Evolutionary conservation across 2,888 invertebrate species (phyloP).

Genomic region (Platycnemis pennipes): DNA sequence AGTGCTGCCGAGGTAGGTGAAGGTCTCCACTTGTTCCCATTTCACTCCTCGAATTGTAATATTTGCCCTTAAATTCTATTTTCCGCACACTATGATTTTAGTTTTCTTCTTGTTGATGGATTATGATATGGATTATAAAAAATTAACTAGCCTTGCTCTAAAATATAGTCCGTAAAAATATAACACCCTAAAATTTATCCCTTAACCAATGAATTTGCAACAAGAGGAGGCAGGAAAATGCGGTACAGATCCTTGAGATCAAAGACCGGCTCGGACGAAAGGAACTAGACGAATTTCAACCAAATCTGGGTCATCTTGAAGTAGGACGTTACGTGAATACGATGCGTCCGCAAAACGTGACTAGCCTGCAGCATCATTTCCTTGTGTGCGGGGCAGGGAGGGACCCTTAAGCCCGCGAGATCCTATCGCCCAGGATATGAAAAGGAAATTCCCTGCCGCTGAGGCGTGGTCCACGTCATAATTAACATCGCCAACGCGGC

Average conservation of each 20-base stretch:
- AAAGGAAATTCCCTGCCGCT: neutral
- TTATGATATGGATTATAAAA: too few species aligned
- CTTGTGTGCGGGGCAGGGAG: neutral
- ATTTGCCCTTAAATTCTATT: too few species aligned
- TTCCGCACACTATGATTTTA: too few species aligned
- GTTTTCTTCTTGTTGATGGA: too few species aligned
- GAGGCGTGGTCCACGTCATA: neutral
- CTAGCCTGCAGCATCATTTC: neutral
- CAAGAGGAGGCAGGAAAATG: neutral
- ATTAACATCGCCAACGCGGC: neutral
- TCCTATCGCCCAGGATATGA: neutral
- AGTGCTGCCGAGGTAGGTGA: too few species aligned
- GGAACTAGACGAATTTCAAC: neutral
- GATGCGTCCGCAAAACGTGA: neutral
- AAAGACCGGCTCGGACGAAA: neutral
- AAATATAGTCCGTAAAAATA: too few species aligned
- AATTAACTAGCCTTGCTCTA: too few species aligned
- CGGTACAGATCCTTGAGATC: neutral
- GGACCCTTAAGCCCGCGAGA: neutral
- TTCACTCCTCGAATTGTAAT: too few species aligned
- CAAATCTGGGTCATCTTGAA: conserved; percentile 20
- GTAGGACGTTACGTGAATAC: neutral
- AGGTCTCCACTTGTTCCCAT: too few species aligned
- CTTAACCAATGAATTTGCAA: neutral
- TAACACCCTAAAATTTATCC: too few species aligned